These are phyloP conservation scores for Parascotia fuliginaria DNA, from an alignment of 2,888 invertebrate genomes.

Conservation along the genomic window DNA sequence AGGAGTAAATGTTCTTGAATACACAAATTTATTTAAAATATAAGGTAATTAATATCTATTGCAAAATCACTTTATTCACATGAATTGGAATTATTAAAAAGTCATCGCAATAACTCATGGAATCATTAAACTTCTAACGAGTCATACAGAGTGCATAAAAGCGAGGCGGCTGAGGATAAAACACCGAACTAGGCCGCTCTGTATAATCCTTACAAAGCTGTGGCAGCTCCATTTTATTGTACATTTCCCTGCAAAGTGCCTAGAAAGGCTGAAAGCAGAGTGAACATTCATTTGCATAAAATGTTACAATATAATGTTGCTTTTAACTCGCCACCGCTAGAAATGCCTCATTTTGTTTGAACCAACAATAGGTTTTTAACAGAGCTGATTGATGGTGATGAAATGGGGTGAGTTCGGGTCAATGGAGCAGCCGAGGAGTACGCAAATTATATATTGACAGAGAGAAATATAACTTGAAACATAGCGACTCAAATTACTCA, in stretches of 20 bases:
- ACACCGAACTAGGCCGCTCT: slow-evolving; percentile 34
- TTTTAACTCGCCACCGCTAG: slow-evolving; percentile 61
- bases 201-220: slow-evolving; percentile 58
- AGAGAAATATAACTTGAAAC: slow-evolving; percentile 30
- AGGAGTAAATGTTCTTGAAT: too few relatives aligned
- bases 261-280: slow-evolving; percentile 64
- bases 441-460: slow-evolving; percentile 32
- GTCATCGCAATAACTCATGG: slow-evolving; percentile 12
- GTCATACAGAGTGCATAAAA: slow-evolving; percentile 29
- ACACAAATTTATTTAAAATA: too few relatives aligned
- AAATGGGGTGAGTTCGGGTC: slow-evolving; percentile 46
- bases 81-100: slow-evolving; percentile 31
- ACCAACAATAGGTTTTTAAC: slow-evolving; percentile 62
- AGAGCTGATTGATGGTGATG: slow-evolving; percentile 62
- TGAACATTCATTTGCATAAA: slow-evolving; percentile 73
- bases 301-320: slow-evolving; percentile 62
- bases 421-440: slow-evolving; percentile 15
- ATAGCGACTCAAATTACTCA: too few relatives aligned
- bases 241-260: slow-evolving; percentile 67
- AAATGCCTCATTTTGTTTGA: slow-evolving; percentile 62
- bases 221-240: slow-evolving; percentile 57
- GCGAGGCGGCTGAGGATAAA: slow-evolving; percentile 31
- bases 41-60: too few relatives aligned
- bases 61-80: too few relatives aligned
- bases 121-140: slow-evolving; percentile 39